Base-by-base conservation (phyloP, 2,888 invertebrate species). In the Dasysyrphus tricinctus region DNA sequence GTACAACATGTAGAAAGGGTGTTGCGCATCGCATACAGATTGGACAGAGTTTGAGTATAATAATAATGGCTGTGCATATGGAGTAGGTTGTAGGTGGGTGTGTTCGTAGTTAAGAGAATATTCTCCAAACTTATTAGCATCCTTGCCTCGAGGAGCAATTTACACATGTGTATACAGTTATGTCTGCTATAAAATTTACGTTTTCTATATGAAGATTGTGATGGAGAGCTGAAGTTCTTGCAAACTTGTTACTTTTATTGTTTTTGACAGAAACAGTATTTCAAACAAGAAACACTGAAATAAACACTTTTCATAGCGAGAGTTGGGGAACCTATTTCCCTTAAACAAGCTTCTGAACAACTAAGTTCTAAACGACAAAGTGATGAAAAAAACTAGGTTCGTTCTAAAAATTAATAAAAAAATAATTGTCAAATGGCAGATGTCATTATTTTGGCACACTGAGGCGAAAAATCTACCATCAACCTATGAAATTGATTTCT, bases 111-210 rank as follows among this genome's bases (percentile, higher is more conserved):
- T 12, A 69, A 56, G 8, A 56, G 42, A 42, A 44, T 57, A 54
- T 32, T 57, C 29, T 57, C 32, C 32, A 57, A 44, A 34, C 16
- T 29, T 32, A 72, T 44, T 16, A 44, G 29, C 57, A 44, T 72
- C 44, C 56, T 72, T 16, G 32, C 16, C 3, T 44, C 14, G 14
- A 47, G n/a, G 3, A 34, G 19, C 9, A 59, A 57, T 47, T 5
- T 34, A 8, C 32, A 51, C 14, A 9, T 32, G 14, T 32, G 14
- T 4, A 54, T n/a, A 29, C 3, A 1, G 3, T 32, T 54, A 47
- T 59, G 47, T 32, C 16, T 16, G n/a, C 3, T 29, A n/a, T 42
- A 14, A 29, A 51, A 24, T 29, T 14, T 14, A 8, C 16, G 32
- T 32, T 14, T 14, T n/a, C 44, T n/a, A 6, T 47, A 6, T 47